Evolutionary conservation across 2,113 vertebrate genomes (phyloP).

Genomic region (Anarrhichthys ocellatus): DNA sequence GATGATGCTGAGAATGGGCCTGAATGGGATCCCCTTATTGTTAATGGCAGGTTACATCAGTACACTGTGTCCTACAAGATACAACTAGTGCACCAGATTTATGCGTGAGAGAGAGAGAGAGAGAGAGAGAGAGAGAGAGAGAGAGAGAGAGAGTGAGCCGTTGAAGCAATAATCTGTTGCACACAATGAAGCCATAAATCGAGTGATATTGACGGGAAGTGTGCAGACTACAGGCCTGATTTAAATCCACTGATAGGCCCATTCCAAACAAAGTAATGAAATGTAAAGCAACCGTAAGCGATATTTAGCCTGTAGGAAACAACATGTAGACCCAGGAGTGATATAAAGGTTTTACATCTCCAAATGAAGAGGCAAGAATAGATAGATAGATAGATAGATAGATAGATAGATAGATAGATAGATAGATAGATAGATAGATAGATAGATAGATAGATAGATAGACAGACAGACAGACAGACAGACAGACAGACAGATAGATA

Average conservation of each 20-base stretch:
- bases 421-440: conserved; percentile 5
- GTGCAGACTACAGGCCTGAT: conserved; percentile 30
- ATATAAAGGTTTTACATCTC: background rate
- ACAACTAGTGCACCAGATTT: conserved; percentile 5
- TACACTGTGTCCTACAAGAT: background rate
- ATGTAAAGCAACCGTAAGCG: conserved; percentile 19
- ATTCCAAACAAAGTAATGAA: conserved; percentile 44
- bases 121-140: background rate
- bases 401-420: conserved; percentile 27
- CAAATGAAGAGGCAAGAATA: background rate
- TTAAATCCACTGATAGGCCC: conserved; percentile 39
- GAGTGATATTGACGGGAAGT: conserved; percentile 38
- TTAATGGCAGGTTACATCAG: background rate
- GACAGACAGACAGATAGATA: background rate
- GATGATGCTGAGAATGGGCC: background rate
- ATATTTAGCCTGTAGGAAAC: background rate
- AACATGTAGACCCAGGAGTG: background rate
- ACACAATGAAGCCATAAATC: conserved; percentile 56
- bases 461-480: background rate
- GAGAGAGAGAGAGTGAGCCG: background rate
- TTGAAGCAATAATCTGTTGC: conserved; percentile 51
- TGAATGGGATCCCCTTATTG: background rate
- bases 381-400: background rate
- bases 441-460: conserved; percentile 5
- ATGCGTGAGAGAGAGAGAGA: background rate